Conservation (phyloP, 2,888 invertebrate species). For the Macrophya alboannulata region DNA sequence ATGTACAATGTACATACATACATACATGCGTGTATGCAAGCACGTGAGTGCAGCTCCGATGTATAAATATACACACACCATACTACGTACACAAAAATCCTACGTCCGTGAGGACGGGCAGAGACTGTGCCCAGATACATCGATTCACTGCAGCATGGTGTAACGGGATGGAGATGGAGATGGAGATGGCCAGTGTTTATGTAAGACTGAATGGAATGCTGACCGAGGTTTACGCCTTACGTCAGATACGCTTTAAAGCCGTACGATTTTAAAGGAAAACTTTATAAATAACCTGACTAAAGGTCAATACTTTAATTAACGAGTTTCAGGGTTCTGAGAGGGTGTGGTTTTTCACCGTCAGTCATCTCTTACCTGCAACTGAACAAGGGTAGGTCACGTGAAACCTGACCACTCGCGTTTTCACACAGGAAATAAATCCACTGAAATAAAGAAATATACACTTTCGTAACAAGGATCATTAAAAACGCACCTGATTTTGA, state of each 20-base stretch:
- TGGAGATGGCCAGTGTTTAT: constrained; percentile 38
- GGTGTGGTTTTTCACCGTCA: not conserved
- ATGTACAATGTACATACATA: not conserved
- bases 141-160: constrained; percentile 42
- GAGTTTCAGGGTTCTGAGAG: not conserved
- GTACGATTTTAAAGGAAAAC: not conserved
- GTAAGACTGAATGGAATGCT: constrained; percentile 54
- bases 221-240: constrained; percentile 48
- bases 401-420: too few relatives aligned
- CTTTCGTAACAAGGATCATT: too few relatives aligned
- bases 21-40: not conserved
- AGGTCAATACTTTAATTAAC: not conserved
- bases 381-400: not conserved
- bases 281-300: not conserved
- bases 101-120: not conserved
- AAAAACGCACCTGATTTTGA: constrained; percentile 71
- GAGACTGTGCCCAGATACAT: constrained; percentile 13
- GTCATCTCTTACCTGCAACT: not conserved
- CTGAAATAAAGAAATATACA: not conserved
- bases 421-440: not conserved
- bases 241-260: constrained; percentile 31
- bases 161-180: not conserved
- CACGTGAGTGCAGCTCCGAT: not conserved
- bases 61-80: not conserved
- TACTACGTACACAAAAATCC: not conserved